Evolutionary conservation across 2,888 invertebrate species (phyloP).

Genomic region (Urechis unicinctus): DNA sequence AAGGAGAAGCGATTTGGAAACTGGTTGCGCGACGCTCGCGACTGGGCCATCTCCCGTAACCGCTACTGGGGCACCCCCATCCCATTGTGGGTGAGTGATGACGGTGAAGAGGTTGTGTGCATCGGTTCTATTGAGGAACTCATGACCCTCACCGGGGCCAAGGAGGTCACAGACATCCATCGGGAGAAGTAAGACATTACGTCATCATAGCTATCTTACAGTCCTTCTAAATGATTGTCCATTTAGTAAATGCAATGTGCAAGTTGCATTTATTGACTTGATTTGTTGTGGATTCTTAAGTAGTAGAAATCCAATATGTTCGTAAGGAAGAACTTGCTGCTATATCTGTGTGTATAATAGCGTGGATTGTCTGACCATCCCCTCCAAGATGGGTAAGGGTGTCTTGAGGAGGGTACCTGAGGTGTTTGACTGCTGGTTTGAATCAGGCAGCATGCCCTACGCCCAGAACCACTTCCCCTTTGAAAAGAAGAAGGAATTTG

Average conservation of each 20-base stretch:
- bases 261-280: too few species aligned
- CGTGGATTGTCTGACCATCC: conserved; percentile 87
- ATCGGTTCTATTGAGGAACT: conserved; percentile 90
- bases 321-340: too few species aligned
- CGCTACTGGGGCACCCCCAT: conserved; percentile 99
- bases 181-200: conserved; percentile 65
- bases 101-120: conserved; percentile 86
- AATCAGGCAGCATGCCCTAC: conserved; percentile 97
- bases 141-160: conserved; percentile 70
- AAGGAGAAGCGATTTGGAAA: conserved; percentile 98
- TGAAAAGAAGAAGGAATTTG: conserved; percentile 66
- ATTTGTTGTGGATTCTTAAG: too few species aligned
- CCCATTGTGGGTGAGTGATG: conserved; percentile 90
- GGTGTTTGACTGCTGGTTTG: conserved; percentile 99
- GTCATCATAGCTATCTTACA: too few species aligned
- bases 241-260: too few species aligned
- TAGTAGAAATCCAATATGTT: too few species aligned
- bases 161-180: conserved; percentile 80
- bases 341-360: too few species aligned
- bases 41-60: conserved; percentile 97
- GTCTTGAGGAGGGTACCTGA: conserved; percentile 79
- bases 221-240: too few species aligned
- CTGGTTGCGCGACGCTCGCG: conserved; percentile 93
- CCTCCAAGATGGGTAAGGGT: conserved; percentile 77
- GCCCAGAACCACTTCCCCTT: conserved; percentile 76